Conservation (phyloP, 2,888 invertebrate species). For the Celastrina argiolus region DNA sequence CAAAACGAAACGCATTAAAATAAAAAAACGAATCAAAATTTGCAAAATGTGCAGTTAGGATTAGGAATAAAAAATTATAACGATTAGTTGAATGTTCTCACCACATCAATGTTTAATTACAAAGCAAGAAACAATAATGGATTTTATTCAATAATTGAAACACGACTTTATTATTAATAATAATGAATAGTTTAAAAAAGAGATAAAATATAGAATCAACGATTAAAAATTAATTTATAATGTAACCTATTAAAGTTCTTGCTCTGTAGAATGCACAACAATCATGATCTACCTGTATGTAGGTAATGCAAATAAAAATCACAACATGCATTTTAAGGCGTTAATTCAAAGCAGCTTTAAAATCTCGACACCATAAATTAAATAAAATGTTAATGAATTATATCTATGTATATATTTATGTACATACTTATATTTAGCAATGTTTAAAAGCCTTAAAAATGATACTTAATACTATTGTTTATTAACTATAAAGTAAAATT, state of each 20-base stretch:
- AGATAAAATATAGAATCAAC: constrained; percentile 28
- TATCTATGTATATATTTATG: constrained; percentile 23
- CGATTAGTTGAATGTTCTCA: constrained; percentile 68
- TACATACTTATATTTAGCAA: constrained; percentile 1
- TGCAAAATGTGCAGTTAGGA: constrained; percentile 69
- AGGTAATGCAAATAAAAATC: constrained; percentile 56
- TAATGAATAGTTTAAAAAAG: no score
- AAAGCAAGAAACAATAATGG: constrained; percentile 49
- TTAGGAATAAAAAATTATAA: constrained; percentile 61
- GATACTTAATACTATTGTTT: constrained; percentile 38
- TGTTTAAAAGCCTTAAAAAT: constrained; percentile 42
- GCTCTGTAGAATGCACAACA: constrained; percentile 8
- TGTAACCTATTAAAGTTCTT: constrained; percentile 16
- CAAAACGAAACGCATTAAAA: constrained; percentile 56
- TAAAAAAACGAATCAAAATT: constrained; percentile 51
- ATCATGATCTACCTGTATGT: constrained; percentile 31
- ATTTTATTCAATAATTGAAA: background rate
- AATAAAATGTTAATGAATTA: constrained; percentile 24
- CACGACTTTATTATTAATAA: no score
- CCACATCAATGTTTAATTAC: constrained; percentile 56
- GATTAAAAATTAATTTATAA: constrained; percentile 42
- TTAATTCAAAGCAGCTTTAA: constrained; percentile 47
- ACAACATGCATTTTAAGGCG: constrained; percentile 51
- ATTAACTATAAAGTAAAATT: constrained; percentile 21
- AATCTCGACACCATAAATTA: constrained; percentile 25